Conservation (phyloP, 1,140 invertebrate species). For the Asbolus verrucosus region DNA sequence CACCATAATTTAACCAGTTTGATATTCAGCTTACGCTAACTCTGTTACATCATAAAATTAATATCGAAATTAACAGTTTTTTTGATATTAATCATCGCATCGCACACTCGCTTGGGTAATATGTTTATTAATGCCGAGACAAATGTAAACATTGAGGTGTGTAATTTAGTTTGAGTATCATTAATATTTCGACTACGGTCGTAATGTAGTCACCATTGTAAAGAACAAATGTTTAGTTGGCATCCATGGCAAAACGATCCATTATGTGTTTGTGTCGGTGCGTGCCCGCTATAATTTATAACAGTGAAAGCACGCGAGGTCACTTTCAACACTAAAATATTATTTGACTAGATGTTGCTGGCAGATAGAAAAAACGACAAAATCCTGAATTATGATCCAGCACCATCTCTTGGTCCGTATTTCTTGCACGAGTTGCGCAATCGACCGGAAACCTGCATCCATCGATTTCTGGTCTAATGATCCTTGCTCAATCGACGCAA, state of each 20-base stretch:
- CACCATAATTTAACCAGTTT: no score
- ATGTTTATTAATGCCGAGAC: constrained; percentile 26
- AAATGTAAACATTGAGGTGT: constrained; percentile 32
- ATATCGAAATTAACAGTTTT: constrained; percentile 16
- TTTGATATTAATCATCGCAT: constrained; percentile 25
- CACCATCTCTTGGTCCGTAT: constrained; percentile 3
- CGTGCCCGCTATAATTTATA: constrained; percentile 55
- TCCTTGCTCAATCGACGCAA: not conserved
- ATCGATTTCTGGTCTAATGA: constrained; percentile 13
- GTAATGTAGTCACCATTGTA: constrained; percentile 50
- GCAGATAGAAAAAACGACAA: constrained; percentile 33
- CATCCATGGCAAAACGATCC: constrained; percentile 56
- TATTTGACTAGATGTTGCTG: constrained; percentile 47
- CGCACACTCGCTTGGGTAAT: not conserved
- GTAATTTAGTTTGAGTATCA: constrained; percentile 49
- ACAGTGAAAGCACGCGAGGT: constrained; percentile 53
- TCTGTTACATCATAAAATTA: no score
- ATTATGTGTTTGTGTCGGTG: constrained; percentile 54
- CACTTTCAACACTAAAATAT: constrained; percentile 55
- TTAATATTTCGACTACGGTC: constrained; percentile 45
- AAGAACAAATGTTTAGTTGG: constrained; percentile 55
- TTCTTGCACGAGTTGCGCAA: not conserved
- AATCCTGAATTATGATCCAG: constrained; percentile 17
- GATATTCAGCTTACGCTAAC: no score
- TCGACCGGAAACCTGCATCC: not conserved